These are phyloP conservation scores for Jordanella pulchra DNA, from an alignment of 2,797 vertebrate species.

Conservation along the genomic window DNA sequence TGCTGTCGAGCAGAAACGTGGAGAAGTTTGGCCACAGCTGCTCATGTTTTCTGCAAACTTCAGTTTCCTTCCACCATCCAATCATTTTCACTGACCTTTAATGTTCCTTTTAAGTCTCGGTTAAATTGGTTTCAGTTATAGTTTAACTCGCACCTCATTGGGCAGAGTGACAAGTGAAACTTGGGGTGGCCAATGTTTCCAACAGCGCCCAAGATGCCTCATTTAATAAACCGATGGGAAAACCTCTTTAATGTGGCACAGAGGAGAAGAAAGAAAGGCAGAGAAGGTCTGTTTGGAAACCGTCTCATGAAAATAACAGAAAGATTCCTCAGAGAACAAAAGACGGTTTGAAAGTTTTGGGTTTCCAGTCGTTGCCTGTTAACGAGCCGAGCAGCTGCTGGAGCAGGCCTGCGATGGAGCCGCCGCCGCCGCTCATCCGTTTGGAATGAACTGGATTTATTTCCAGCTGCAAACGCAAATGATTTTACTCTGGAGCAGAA, in stretches of 20 bases:
- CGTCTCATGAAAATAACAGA: conserved; percentile 52
- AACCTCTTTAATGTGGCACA: conserved; percentile 52
- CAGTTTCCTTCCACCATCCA: conserved; percentile 34
- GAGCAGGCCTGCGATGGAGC: conserved; percentile 67
- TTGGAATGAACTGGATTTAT: conserved; percentile 61
- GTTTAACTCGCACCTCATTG: conserved; percentile 63
- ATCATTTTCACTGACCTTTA: conserved; percentile 60
- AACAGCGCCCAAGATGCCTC: conserved; percentile 30
- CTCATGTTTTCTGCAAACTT: conserved; percentile 10
- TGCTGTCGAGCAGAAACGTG: conserved; percentile 11
- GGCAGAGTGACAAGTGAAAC: conserved; percentile 54
- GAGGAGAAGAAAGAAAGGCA: conserved; percentile 33
- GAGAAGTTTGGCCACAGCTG: conserved; percentile 9
- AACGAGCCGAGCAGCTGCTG: conserved; percentile 69
- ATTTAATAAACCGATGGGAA: conserved; percentile 55
- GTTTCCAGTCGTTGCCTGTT: conserved; percentile 58
- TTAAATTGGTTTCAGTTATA: conserved; percentile 57
- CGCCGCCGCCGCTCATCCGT: conserved; percentile 65
- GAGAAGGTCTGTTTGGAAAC: conserved; percentile 44
- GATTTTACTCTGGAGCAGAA: neutral
- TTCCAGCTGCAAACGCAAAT: neutral
- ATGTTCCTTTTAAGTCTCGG: conserved; percentile 67
- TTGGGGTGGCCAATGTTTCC: conserved; percentile 35
- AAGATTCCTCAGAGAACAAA: conserved; percentile 51
- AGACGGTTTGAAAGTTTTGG: conserved; percentile 30